Evolutionary conservation across 2,113 vertebrate species (phyloP).

Genomic region (Cavia aperea): DNA sequence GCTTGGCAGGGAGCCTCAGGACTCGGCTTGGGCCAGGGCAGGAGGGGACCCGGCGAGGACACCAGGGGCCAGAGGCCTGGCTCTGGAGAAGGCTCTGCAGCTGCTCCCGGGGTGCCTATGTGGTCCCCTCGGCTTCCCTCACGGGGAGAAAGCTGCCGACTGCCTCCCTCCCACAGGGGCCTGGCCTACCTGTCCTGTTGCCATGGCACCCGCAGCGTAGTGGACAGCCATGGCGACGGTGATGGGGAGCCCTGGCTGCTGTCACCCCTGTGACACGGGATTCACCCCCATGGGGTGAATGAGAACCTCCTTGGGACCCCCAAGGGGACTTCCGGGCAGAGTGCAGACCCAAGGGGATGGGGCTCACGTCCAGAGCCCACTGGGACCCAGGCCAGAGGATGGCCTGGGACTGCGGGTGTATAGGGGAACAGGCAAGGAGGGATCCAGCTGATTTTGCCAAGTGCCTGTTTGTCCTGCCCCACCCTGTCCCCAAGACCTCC

Average conservation of each 20-base stretch:
- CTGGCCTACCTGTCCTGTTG: neutral
- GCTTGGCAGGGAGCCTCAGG: neutral
- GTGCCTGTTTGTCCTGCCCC: rapidly evolving
- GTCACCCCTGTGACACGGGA: no score
- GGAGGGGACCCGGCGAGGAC: neutral
- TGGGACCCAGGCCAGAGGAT: neutral
- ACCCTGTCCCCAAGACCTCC: neutral
- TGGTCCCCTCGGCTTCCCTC: neutral
- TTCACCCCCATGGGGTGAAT: neutral
- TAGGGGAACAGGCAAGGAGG: no score
- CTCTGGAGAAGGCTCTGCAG: neutral
- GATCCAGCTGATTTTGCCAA: neutral
- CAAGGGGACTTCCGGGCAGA: neutral
- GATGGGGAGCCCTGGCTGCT: neutral
- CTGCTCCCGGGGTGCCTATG: neutral
- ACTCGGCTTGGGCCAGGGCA: neutral
- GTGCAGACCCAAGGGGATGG: neutral
- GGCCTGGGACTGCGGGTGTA: no score
- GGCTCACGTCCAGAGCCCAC: neutral
- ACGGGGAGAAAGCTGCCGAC: neutral
- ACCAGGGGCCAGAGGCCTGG: neutral
- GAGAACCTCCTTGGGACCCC: neutral
- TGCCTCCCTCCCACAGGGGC: neutral
- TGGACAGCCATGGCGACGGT: rapidly evolving
- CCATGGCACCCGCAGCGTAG: neutral